A percentile compares a stretch with the other conserved stretches of the same genome.
phyloP scores from a whole-genome alignment of 2,888 invertebrate genomes.

The Agrochola litura region DNA sequence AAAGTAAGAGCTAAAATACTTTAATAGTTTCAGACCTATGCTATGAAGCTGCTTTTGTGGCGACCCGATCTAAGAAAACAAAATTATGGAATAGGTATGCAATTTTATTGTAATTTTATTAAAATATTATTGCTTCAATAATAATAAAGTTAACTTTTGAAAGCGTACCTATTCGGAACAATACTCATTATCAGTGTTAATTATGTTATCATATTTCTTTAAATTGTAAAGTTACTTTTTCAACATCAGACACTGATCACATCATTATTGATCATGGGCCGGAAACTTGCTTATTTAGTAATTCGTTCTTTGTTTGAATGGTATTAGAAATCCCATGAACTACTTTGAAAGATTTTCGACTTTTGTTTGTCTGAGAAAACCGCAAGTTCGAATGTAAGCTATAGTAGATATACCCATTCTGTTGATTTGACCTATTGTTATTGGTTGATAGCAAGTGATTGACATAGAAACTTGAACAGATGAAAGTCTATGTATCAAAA shows the following conservation, averaged over 20 bases:
- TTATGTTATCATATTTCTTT: neutral
- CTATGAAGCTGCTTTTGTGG: neutral
- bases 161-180: neutral
- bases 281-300: neutral
- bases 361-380: constrained; percentile 23
- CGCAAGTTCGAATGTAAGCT: constrained; percentile 31
- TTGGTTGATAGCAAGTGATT: constrained; percentile 12
- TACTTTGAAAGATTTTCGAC: constrained; percentile 15
- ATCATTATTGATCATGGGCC: constrained; percentile 12
- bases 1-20: neutral
- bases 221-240: neutral
- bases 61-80: neutral
- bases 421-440: constrained; percentile 36
- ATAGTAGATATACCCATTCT: constrained; percentile 20
- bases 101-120: neutral
- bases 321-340: constrained; percentile 23
- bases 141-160: neutral
- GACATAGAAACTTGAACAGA: constrained; percentile 29
- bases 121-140: constrained; percentile 19
- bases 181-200: neutral
- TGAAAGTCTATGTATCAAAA: constrained; percentile 16
- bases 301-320: constrained; percentile 15
- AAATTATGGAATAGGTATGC: neutral
- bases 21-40: neutral
- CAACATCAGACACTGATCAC: neutral